phyloP scores from a whole-genome alignment of 2,888 invertebrate genomes.

The Xylota segnis region DNA sequence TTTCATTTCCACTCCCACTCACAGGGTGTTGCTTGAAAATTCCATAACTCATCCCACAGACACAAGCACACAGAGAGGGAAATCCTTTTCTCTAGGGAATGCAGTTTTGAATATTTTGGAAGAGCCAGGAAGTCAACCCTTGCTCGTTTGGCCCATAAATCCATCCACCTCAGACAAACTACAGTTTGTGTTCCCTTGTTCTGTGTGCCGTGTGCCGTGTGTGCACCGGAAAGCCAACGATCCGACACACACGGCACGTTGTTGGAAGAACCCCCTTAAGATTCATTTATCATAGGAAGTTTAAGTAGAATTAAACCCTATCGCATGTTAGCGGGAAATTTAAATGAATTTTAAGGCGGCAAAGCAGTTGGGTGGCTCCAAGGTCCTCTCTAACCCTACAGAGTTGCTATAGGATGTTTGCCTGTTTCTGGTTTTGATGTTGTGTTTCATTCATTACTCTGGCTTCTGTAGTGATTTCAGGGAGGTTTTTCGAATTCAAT shows the following conservation, averaged over 20 bases:
- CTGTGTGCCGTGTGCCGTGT: conserved; percentile 28
- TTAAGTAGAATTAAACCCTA: conserved; percentile 68
- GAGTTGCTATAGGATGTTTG: neutral
- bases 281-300: conserved; percentile 73
- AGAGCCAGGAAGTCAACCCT: conserved; percentile 56
- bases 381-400: too few species aligned
- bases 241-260: conserved; percentile 43
- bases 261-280: conserved; percentile 63
- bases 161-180: conserved; percentile 63
- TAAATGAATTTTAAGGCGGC: conserved; percentile 55
- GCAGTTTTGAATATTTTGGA: conserved; percentile 68
- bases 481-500: conserved; percentile 21
- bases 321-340: conserved; percentile 65
- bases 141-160: conserved; percentile 65
- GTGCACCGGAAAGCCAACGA: conserved; percentile 55
- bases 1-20: conserved; percentile 46
- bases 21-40: conserved; percentile 38
- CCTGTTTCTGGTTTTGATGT: conserved; percentile 4
- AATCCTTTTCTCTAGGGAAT: conserved; percentile 47
- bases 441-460: conserved; percentile 31
- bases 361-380: conserved; percentile 28
- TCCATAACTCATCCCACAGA: conserved; percentile 50
- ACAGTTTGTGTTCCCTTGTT: neutral
- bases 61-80: conserved; percentile 9
- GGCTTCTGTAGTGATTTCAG: conserved; percentile 32